A percentile compares a stretch with the other conserved stretches of the same genome.
These are phyloP conservation scores for Pagrus major DNA, from an alignment of 2,113 vertebrate genomes.

Conservation along the genomic window DNA sequence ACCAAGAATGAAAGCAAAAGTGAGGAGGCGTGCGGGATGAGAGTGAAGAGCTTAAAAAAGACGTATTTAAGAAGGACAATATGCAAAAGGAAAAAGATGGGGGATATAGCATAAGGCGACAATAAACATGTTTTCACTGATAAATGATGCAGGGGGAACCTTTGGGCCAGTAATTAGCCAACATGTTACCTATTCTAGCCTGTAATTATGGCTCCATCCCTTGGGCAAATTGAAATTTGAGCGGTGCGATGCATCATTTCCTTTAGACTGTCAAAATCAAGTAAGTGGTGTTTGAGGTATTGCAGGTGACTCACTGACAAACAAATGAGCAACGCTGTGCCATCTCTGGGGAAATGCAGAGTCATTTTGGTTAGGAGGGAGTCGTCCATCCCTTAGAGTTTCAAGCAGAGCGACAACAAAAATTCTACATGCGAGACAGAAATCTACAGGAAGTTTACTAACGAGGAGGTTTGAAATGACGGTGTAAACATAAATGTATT, in stretches of 20 bases:
- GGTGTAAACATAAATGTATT: constrained; percentile 62
- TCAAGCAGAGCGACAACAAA: neutral
- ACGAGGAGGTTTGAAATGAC: constrained; percentile 37
- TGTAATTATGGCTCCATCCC: constrained; percentile 55
- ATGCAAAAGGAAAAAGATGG: constrained; percentile 55
- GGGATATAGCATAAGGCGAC: constrained; percentile 12
- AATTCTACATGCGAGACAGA: constrained; percentile 2
- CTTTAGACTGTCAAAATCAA: constrained; percentile 31
- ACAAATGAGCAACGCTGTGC: constrained; percentile 34
- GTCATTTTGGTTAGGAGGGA: constrained; percentile 34
- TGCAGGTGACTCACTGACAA: constrained; percentile 59
- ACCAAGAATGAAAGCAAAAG: constrained; percentile 72
- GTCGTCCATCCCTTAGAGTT: constrained; percentile 9
- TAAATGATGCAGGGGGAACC: constrained; percentile 58
- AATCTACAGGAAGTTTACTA: constrained; percentile 51
- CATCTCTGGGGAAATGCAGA: constrained; percentile 31
- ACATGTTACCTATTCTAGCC: constrained; percentile 52
- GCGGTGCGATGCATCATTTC: constrained; percentile 62
- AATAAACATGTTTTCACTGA: constrained; percentile 45
- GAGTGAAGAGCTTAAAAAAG: constrained; percentile 69
- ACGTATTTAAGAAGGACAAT: constrained; percentile 50
- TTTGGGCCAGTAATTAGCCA: constrained; percentile 61
- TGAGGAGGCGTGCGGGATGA: constrained; percentile 71
- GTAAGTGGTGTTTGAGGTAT: constrained; percentile 50
- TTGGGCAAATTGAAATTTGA: constrained; percentile 56